These are phyloP conservation scores for Sebastes taczanowskii DNA, from an alignment of 2,797 vertebrate genomes.

Conservation along the genomic window DNA sequence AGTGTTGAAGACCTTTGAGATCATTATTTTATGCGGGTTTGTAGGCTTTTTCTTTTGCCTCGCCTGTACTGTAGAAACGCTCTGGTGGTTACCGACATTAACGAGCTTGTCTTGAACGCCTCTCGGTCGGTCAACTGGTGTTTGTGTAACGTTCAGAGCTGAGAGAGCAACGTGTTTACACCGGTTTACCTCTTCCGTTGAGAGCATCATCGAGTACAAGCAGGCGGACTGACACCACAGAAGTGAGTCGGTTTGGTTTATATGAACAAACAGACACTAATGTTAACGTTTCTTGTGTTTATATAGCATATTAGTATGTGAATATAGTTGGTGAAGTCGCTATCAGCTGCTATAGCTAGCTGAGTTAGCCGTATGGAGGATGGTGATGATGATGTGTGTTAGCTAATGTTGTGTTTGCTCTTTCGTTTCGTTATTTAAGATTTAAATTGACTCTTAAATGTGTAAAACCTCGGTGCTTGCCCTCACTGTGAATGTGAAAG, in stretches of 20 bases:
- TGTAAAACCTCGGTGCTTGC: no score
- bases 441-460: neutral
- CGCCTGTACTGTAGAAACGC: no score
- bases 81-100: no score
- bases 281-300: fast-evolving
- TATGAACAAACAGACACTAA: no score
- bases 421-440: neutral
- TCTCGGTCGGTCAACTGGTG: neutral
- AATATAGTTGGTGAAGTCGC: neutral
- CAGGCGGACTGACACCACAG: neutral
- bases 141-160: neutral
- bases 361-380: slow-evolving; percentile 17
- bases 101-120: no score
- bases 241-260: slow-evolving; percentile 30
- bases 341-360: slow-evolving; percentile 40
- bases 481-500: neutral
- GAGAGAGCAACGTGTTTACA: no score
- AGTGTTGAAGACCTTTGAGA: neutral
- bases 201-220: neutral
- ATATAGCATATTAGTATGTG: neutral
- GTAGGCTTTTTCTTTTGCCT: neutral
- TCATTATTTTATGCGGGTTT: neutral
- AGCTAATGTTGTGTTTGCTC: neutral
- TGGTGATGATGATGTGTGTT: neutral
- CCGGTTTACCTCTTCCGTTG: no score